Conservation (phyloP, 2,888 invertebrate species). For the Caenorhabditis sp. region DNA sequence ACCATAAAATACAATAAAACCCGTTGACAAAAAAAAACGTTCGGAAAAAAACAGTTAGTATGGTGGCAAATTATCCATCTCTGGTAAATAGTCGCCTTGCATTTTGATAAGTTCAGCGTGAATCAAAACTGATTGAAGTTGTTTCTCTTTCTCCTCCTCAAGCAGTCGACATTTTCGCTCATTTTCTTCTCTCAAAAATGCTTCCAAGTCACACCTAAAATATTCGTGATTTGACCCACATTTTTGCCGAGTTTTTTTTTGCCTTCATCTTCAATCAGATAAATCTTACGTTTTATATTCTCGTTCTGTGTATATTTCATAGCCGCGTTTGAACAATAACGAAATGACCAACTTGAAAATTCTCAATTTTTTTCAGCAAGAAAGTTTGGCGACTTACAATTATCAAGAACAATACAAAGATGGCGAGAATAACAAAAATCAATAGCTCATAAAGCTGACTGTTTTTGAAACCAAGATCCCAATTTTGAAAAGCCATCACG, state of each 20-base stretch:
- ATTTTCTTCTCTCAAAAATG: not conserved
- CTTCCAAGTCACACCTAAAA: constrained; percentile 2
- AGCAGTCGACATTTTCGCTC: not conserved
- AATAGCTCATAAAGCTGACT: constrained; percentile 13
- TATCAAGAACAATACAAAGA: constrained; percentile 1
- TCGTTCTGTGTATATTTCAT: not conserved
- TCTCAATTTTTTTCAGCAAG: too few species aligned
- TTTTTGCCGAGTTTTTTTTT: not conserved
- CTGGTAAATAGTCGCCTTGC: constrained; percentile 5
- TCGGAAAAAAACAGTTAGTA: not conserved
- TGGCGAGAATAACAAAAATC: constrained; percentile 4
- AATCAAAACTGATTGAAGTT: not conserved
- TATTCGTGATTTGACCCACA: not conserved
- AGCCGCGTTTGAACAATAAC: not conserved
- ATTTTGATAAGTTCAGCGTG: constrained; percentile 8
- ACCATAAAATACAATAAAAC: too few species aligned
- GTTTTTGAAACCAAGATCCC: constrained; percentile 11
- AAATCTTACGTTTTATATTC: not conserved
- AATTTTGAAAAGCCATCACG: constrained; percentile 7
- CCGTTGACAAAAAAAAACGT: not conserved
- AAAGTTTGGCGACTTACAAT: constrained; percentile 4
- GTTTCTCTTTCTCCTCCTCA: not conserved
- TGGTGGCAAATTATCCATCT: not conserved
- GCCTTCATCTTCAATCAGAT: not conserved
- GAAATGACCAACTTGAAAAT: constrained; percentile 8